Evolutionary conservation across 2,113 vertebrate species (phyloP), one percentile per base, ranked within the genome.

Genomic region (Gallinago paraguaiae): DNA sequence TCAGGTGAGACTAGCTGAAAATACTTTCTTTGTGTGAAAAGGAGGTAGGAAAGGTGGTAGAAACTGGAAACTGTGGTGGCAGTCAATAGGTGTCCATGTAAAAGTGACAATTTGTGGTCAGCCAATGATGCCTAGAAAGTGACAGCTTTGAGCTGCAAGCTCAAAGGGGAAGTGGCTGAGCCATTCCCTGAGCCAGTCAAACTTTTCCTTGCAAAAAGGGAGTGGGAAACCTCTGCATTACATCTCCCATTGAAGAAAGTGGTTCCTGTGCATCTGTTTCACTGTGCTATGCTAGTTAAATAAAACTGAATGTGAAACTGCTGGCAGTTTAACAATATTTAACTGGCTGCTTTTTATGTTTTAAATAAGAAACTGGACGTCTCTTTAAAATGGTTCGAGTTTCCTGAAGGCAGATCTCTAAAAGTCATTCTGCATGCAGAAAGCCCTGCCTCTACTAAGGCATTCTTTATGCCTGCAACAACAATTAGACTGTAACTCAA

Each of bases 391-490:
- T 72, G 60, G 45, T 86, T 94, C 12, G 27, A 45, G 80, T 78
- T 92, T 95, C 72, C 88, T 86, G 92, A 86, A 95, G 90, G 86
- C 76, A 91, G 35, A 82, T 71, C 51, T 92, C 53, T 75, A 33
- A 74, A 90, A 96, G 72, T 71, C 93, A 64, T 24, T 75, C 65
- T 82, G 20, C 22, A 8, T 35, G 31, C 51, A 78, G 76, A 31
- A 86, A 84, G 39, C 57, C 19, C 35, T 28, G 35, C 25, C 64
- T 61, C n/a, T 74, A 3, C 51, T 75, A 76, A 71, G 23, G 45
- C 27, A 25, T 81, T 68, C 53, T 86, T 82, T 54, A 31, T 76
- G 77, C 65, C 80, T 81, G 35, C 56, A 77, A 61, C 39, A 63
- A 18, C 67, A 83, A 25, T 56, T 23, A 35, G 20, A 20, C n/a